Conservation (phyloP, 2,797 vertebrate species). For the Hoplostethus atlanticus region DNA sequence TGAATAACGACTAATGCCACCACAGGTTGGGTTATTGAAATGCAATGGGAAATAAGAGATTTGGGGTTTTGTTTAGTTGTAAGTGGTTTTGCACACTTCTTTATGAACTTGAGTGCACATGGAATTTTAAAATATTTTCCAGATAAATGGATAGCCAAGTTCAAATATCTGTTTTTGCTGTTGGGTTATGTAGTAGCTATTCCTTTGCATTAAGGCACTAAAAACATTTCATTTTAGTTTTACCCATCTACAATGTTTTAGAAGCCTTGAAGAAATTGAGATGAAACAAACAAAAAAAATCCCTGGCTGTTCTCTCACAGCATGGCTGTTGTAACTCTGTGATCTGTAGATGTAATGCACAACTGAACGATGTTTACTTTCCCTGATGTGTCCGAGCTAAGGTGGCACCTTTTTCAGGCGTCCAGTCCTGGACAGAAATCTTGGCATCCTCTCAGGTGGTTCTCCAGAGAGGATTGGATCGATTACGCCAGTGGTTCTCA, state of each 20-base stretch:
- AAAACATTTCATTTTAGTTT: background rate
- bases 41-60: background rate
- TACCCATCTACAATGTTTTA: background rate
- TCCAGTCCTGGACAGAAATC: background rate
- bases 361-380: background rate
- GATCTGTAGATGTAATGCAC: background rate
- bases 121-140: background rate
- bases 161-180: background rate
- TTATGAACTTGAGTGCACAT: background rate
- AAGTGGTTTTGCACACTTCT: conserved; percentile 5
- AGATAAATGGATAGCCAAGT: background rate
- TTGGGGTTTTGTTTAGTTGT: conserved; percentile 1
- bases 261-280: background rate
- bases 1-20: background rate
- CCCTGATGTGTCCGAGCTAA: background rate
- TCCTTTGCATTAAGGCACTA: conserved; percentile 34
- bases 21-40: background rate
- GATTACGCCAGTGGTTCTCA: conserved; percentile 6
- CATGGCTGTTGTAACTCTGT: background rate
- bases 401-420: background rate
- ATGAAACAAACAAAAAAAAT: background rate
- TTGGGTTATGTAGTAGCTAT: conserved; percentile 54
- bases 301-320: background rate
- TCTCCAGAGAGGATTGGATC: background rate
- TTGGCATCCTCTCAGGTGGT: background rate